Percentiles rank a stretch among this genome's conserved stretches.
Evolutionary conservation across 1,140 invertebrate genomes (phyloP).

Genomic region (Aphidius gifuensis): DNA sequence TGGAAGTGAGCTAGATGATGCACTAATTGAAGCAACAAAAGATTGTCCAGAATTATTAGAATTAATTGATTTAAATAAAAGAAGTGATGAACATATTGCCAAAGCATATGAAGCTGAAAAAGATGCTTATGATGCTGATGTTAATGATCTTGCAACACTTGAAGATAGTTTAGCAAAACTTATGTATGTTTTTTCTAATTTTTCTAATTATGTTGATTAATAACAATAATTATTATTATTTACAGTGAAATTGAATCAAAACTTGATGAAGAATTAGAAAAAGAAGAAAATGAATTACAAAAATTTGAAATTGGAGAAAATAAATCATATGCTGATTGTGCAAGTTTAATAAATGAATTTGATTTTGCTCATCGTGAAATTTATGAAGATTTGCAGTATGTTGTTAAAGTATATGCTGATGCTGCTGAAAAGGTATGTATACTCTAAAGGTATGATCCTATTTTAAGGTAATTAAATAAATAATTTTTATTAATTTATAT

Average conservation of each 20-base stretch:
- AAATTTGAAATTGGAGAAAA: constrained; percentile 38
- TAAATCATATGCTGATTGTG: constrained; percentile 39
- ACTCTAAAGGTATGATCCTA: constrained; percentile 1
- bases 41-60: constrained; percentile 42
- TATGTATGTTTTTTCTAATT: constrained; percentile 34
- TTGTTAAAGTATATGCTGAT: constrained; percentile 40
- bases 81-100: constrained; percentile 23
- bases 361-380: constrained; percentile 37
- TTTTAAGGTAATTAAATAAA: constrained; percentile 8
- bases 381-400: constrained; percentile 33
- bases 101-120: constrained; percentile 35
- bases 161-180: constrained; percentile 38
- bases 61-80: constrained; percentile 29
- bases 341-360: constrained; percentile 34
- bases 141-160: constrained; percentile 39
- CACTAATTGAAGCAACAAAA: constrained; percentile 35
- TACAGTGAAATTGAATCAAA: constrained; percentile 39
- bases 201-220: constrained; percentile 12
- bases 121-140: constrained; percentile 36
- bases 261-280: constrained; percentile 42
- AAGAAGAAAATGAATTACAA: constrained; percentile 33
- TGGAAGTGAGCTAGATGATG: constrained; percentile 37
- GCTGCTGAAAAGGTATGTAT: constrained; percentile 38
- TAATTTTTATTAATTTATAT: constrained; percentile 21
- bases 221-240: constrained; percentile 18